These are phyloP conservation scores for Apotomis capreana DNA, from an alignment of 2,888 invertebrate species.

Conservation along the genomic window DNA sequence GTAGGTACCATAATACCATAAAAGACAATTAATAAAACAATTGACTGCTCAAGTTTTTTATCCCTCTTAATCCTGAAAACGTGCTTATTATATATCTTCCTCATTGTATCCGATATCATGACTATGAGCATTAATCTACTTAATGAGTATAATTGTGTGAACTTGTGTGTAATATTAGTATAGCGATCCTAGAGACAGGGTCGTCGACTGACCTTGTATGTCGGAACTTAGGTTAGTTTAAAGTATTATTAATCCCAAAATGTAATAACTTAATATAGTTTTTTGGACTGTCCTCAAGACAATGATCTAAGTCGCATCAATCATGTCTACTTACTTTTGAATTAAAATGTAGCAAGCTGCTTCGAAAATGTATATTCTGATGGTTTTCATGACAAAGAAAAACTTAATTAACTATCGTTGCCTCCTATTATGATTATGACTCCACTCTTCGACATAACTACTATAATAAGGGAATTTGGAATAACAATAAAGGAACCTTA, in stretches of 20 bases:
- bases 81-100: conserved; percentile 25
- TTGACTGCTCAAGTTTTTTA: conserved; percentile 4
- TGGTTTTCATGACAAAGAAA: no score
- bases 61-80: conserved; percentile 23
- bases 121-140: conserved; percentile 22
- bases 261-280: background rate
- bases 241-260: conserved; percentile 1
- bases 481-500: no score
- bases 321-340: background rate
- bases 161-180: conserved; percentile 14
- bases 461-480: no score
- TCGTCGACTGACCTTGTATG: conserved; percentile 35
- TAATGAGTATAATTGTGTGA: conserved; percentile 36
- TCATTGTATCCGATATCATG: conserved; percentile 24
- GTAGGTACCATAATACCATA: background rate
- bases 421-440: no score
- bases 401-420: no score
- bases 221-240: conserved; percentile 20
- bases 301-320: conserved; percentile 11
- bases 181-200: conserved; percentile 21
- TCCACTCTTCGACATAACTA: no score
- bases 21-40: background rate
- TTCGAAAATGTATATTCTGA: background rate
- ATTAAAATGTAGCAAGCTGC: background rate
- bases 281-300: background rate